phyloP scores from a whole-genome alignment of 2,888 invertebrate genomes.

The Leptogaster cylindrica region DNA sequence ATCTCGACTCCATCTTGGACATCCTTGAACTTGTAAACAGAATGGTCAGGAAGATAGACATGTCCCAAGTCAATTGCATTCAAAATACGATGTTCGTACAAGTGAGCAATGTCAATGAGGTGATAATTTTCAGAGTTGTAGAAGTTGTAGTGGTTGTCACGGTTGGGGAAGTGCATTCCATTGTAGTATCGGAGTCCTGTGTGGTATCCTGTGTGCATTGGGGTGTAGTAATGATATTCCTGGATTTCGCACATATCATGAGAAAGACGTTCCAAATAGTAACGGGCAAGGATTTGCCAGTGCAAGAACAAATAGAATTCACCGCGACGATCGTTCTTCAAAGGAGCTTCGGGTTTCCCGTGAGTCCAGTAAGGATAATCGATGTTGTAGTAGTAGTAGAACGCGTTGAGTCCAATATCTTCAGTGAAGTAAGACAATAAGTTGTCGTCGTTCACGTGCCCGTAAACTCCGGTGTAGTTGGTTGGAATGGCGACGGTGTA shows the following conservation, averaged over 20 bases:
- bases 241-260: slow-evolving; percentile 73
- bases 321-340: slow-evolving; percentile 59
- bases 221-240: slow-evolving; percentile 65
- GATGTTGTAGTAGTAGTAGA: slow-evolving; percentile 72
- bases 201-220: slow-evolving; percentile 68
- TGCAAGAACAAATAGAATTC: slow-evolving; percentile 63
- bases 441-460: slow-evolving; percentile 68
- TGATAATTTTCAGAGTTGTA: slow-evolving; percentile 56
- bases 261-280: slow-evolving; percentile 68
- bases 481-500: slow-evolving; percentile 69
- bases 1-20: slow-evolving; percentile 57
- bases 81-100: slow-evolving; percentile 66
- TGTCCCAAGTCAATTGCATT: slow-evolving; percentile 69
- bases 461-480: slow-evolving; percentile 71
- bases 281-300: slow-evolving; percentile 63
- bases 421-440: slow-evolving; percentile 75
- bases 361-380: slow-evolving; percentile 75
- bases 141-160: slow-evolving; percentile 66
- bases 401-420: slow-evolving; percentile 77
- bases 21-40: slow-evolving; percentile 52
- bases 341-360: slow-evolving; percentile 59
- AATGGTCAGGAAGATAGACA: slow-evolving; percentile 59
- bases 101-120: slow-evolving; percentile 59
- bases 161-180: slow-evolving; percentile 72
- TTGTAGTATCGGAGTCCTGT: slow-evolving; percentile 70